Evolutionary conservation across 2,888 invertebrate species (phyloP), one percentile per base, ranked within the genome.

Genomic region (Cybosia mesomella): DNA sequence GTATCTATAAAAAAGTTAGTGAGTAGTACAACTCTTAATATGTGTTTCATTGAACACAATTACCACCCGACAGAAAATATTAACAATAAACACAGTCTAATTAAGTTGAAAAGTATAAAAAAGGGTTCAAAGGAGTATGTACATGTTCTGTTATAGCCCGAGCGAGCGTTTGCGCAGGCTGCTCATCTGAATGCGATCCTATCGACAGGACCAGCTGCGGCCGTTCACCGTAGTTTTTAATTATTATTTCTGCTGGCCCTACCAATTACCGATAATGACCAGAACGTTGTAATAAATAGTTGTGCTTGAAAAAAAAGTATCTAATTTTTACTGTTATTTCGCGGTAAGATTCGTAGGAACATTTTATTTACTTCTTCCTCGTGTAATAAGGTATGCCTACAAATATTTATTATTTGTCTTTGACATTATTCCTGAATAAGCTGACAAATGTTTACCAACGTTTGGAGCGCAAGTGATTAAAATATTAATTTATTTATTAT

Each of bases 111-210:
- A 70, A 71, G 63, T 65, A 36, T 36, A n/a, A 73, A 73, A 79
- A 73, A 68, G 55, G 39, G 65, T 63, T 74, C 68, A 73, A 73
- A 73, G 60, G 22, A 66, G n/a, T 73, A 66, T 13, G n/a, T 53
- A 58, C 28, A 58, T 63, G 22, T 63, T 54, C 58, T 72, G 72
- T 66, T 68, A 70, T 68, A 66, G 62, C 71, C 55, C 43, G 55
- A 68, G 64, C 36, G 63, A 66, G 64, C 54, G 24, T 4, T 24
- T 74, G 71, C 61, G 64, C 81, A 76, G 63, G 69, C 69, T 72
- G 64, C 43, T 64, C 69, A 67, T 68, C 74, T 73, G 70, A 67
- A 73, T 61, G 72, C 73, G 79, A 84, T 84, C 65, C 61, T 82
- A 84, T 81, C 79, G 67, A 62, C 58, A 24, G 64, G 63, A 76